phyloP scores from a whole-genome alignment of 2,888 invertebrate genomes.

The Tortricodes alternella region DNA sequence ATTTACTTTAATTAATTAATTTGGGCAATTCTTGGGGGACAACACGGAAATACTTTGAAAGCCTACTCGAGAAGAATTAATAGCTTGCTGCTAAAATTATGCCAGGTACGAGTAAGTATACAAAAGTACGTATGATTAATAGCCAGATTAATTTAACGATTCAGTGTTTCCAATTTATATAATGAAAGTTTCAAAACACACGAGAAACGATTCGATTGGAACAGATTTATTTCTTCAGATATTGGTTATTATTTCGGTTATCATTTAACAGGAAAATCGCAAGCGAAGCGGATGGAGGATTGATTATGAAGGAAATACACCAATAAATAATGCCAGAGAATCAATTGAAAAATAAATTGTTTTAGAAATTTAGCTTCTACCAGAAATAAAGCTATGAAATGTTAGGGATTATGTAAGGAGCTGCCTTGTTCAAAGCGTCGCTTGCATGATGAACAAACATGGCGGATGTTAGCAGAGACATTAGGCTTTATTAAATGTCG shows the following conservation, averaged over 20 bases:
- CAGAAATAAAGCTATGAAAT: not conserved
- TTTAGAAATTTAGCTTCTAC: no score
- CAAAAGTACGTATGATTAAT: slow-evolving; percentile 11
- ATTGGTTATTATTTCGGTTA: not conserved
- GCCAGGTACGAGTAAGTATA: no score
- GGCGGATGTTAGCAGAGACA: not conserved
- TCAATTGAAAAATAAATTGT: not conserved
- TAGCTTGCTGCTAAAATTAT: slow-evolving; percentile 20
- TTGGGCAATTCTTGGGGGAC: slow-evolving; percentile 31
- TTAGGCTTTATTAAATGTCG: not conserved
- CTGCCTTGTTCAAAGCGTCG: not conserved
- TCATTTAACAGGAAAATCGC: not conserved
- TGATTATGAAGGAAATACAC: not conserved
- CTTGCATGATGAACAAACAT: not conserved
- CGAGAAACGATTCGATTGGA: not conserved
- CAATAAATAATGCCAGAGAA: not conserved
- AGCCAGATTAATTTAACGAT: slow-evolving; percentile 1
- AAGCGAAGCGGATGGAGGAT: no score
- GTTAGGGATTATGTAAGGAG: not conserved
- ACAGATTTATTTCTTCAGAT: not conserved
- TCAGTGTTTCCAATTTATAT: not conserved
- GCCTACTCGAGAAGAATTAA: slow-evolving; percentile 27
- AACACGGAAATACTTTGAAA: slow-evolving; percentile 31
- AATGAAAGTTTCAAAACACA: not conserved
- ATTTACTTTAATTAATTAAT: slow-evolving; percentile 31